phyloP scores from a whole-genome alignment of 2,113 vertebrate species.

The Atherinomorus stipes region DNA sequence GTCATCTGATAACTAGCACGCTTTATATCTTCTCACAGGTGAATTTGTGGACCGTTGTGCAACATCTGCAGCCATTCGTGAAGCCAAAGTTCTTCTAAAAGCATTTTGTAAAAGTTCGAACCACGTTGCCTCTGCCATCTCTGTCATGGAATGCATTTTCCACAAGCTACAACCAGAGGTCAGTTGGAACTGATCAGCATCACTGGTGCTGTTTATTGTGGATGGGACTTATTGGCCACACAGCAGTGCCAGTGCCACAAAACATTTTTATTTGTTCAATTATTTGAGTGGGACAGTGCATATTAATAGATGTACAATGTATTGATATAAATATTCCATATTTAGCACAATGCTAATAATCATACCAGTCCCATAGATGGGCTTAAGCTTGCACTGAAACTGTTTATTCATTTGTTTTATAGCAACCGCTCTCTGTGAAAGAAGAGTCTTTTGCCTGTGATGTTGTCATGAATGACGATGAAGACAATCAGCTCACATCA shows the following conservation, averaged over 20 bases:
- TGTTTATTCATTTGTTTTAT: not conserved
- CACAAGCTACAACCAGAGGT: slow-evolving; percentile 77
- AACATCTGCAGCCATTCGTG: slow-evolving; percentile 67
- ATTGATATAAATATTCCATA: too few relatives aligned
- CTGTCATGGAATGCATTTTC: slow-evolving; percentile 77
- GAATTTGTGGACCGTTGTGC: slow-evolving; percentile 63
- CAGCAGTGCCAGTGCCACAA: too few relatives aligned
- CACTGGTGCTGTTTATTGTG: too few relatives aligned
- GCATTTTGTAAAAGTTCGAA: slow-evolving; percentile 84
- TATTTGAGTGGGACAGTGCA: not conserved
- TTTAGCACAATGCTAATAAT: too few relatives aligned
- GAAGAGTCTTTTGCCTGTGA: slow-evolving; percentile 58
- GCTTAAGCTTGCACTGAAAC: not conserved
- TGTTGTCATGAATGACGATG: slow-evolving; percentile 74
- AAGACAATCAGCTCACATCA: slow-evolving; percentile 50
- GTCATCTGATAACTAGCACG: not conserved
- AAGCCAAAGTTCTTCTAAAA: slow-evolving; percentile 83
- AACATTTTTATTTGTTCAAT: too few relatives aligned
- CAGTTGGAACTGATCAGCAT: too few relatives aligned
- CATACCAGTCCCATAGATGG: too few relatives aligned
- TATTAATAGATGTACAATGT: too few relatives aligned
- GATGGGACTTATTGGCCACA: too few relatives aligned
- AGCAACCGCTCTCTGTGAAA: not conserved
- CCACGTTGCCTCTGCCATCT: slow-evolving; percentile 77
- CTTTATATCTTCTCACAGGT: slow-evolving; percentile 68